Conservation (phyloP, 1,140 invertebrate species). For the Hylaeus volcanicus region DNA sequence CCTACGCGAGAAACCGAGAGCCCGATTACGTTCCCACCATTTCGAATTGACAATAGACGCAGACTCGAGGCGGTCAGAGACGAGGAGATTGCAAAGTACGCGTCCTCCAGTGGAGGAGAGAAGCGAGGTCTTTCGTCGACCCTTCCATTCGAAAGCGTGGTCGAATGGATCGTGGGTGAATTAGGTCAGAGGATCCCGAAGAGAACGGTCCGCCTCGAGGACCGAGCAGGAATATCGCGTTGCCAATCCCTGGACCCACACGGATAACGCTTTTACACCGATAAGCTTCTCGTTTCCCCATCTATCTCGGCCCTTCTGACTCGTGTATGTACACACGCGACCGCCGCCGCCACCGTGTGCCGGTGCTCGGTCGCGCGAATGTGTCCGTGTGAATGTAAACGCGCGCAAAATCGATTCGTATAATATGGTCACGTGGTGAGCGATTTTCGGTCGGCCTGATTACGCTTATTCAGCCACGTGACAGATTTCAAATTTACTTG, state of each 20-base stretch:
- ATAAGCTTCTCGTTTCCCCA: slow-evolving; percentile 47
- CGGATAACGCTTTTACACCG: slow-evolving; percentile 43
- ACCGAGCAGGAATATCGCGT: neutral
- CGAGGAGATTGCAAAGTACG: neutral
- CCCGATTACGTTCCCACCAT: neutral
- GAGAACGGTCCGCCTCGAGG: slow-evolving; percentile 17
- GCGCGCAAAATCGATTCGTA: slow-evolving; percentile 33
- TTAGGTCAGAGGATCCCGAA: slow-evolving; percentile 22
- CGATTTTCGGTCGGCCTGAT: slow-evolving; percentile 44
- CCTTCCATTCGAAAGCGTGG: slow-evolving; percentile 10
- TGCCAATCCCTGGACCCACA: neutral
- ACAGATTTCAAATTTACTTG: slow-evolving; percentile 48
- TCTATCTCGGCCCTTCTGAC: slow-evolving; percentile 21
- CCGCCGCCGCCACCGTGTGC: neutral
- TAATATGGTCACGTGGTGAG: slow-evolving; percentile 33
- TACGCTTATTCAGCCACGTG: slow-evolving; percentile 48
- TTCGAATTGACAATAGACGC: slow-evolving; percentile 5
- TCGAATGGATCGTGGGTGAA: slow-evolving; percentile 1
- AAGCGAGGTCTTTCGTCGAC: neutral
- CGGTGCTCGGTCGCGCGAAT: neutral
- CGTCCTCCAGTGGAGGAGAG: neutral
- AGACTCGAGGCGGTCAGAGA: neutral
- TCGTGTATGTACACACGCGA: neutral
- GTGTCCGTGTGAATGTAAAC: slow-evolving; percentile 10
- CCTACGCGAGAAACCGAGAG: neutral